Conservation (phyloP, 1,140 invertebrate species). For the Papilio glaucus region DNA sequence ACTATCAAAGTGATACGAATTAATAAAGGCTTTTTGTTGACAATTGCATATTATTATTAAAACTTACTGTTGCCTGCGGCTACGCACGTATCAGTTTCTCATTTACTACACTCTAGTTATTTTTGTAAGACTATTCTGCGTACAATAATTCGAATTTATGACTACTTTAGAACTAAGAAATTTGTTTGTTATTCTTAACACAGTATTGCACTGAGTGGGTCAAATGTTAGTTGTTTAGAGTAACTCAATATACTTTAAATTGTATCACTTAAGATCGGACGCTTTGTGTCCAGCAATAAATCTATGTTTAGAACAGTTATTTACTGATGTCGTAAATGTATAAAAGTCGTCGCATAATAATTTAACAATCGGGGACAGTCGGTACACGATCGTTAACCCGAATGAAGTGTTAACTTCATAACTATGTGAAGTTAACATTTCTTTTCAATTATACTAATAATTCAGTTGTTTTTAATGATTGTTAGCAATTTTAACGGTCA, state of each 20-base stretch:
- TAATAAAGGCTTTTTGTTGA: no score
- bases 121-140: no score
- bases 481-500: no score
- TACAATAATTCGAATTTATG: no score
- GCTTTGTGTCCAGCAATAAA: neutral
- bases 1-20: no score
- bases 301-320: slow-evolving; percentile 11
- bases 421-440: neutral
- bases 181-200: neutral
- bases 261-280: slow-evolving; percentile 18
- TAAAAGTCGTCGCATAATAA: slow-evolving; percentile 12
- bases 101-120: no score
- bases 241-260: slow-evolving; percentile 31
- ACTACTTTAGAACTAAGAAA: slow-evolving; percentile 18
- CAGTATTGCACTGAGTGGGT: slow-evolving; percentile 11
- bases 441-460: no score
- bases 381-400: neutral
- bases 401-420: neutral
- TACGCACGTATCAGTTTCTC: no score
- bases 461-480: no score
- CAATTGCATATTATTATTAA: no score
- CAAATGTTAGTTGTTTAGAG: slow-evolving; percentile 12
- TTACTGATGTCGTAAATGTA: slow-evolving; percentile 23
- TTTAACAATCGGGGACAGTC: slow-evolving; percentile 20
- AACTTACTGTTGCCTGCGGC: no score